Conservation (phyloP, 2,797 vertebrate species). For the Vultur gryphus region DNA sequence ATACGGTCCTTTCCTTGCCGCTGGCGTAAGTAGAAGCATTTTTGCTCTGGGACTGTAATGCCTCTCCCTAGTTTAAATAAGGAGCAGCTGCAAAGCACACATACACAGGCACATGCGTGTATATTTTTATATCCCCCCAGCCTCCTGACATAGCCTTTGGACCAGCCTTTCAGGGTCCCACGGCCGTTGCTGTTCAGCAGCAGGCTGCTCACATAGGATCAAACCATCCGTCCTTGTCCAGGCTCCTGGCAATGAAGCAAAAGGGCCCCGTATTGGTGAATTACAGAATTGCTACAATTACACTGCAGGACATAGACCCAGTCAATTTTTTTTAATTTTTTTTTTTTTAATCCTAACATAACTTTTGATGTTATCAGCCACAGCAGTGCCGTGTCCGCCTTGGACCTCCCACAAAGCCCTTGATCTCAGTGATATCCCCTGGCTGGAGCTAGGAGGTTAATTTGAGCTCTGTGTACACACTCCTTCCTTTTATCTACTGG, state of each 20-base stretch:
- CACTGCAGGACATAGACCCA: background rate
- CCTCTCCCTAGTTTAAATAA: background rate
- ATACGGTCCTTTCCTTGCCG: background rate
- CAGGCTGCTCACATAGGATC: background rate
- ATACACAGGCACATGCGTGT: fast-evolving
- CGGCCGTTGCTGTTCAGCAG: background rate
- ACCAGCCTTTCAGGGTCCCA: background rate
- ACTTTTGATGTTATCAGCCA: background rate
- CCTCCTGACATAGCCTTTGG: background rate
- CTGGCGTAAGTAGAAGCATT: background rate
- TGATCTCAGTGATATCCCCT: background rate
- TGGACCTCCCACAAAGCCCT: background rate
- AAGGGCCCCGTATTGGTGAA: background rate
- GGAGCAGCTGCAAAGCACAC: background rate
- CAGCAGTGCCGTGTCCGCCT: background rate
- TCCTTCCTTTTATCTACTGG: background rate
- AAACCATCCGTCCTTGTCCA: background rate
- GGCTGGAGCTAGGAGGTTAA: background rate
- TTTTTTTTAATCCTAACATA: background rate
- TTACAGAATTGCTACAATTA: background rate
- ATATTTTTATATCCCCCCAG: background rate
- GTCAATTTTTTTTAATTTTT: background rate
- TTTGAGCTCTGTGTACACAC: background rate
- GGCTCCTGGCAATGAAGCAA: background rate
- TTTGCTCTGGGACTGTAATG: background rate